phyloP scores from a whole-genome alignment of 2,113 vertebrate genomes.

The Hydropotes inermis region DNA sequence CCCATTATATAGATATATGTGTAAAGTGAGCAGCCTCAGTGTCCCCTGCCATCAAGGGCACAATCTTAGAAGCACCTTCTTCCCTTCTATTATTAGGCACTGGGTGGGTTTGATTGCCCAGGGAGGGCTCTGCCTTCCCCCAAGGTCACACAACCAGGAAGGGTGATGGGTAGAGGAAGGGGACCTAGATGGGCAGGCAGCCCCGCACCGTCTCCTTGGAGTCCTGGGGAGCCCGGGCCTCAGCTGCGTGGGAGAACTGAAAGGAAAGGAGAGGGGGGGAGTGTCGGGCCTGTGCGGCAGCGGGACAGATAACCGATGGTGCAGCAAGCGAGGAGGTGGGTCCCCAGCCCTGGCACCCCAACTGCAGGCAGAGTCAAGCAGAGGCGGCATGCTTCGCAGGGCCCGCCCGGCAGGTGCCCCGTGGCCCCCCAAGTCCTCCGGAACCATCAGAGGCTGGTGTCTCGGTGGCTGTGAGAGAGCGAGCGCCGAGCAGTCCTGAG shows the following conservation, averaged over 20 bases:
- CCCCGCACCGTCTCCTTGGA: conserved; percentile 69
- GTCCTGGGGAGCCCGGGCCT: conserved; percentile 69
- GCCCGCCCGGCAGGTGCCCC: not conserved
- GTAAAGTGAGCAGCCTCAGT: not conserved
- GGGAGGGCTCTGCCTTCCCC: not conserved
- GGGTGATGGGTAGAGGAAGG: not conserved
- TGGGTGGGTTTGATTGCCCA: conserved; percentile 8
- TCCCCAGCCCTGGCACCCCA: not conserved
- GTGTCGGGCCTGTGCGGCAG: not conserved
- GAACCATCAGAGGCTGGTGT: conserved; percentile 2
- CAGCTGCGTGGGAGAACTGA: conserved; percentile 69
- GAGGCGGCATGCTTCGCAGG: conserved; percentile 46
- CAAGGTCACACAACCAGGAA: conserved; percentile 31
- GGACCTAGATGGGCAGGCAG: conserved; percentile 73
- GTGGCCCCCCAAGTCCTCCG: not conserved
- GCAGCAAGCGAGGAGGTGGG: not conserved
- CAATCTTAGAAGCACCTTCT: conserved; percentile 40
- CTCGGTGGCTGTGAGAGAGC: not conserved
- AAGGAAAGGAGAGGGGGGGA: conserved; percentile 64
- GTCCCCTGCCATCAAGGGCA: not conserved
- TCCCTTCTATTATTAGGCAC: conserved; percentile 43
- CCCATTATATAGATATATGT: conserved; percentile 26
- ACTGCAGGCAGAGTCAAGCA: conserved; percentile 54
- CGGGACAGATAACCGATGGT: not conserved
- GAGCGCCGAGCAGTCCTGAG: not conserved